These are phyloP conservation scores for Theretra japonica DNA, from an alignment of 2,888 invertebrate species.

Conservation along the genomic window DNA sequence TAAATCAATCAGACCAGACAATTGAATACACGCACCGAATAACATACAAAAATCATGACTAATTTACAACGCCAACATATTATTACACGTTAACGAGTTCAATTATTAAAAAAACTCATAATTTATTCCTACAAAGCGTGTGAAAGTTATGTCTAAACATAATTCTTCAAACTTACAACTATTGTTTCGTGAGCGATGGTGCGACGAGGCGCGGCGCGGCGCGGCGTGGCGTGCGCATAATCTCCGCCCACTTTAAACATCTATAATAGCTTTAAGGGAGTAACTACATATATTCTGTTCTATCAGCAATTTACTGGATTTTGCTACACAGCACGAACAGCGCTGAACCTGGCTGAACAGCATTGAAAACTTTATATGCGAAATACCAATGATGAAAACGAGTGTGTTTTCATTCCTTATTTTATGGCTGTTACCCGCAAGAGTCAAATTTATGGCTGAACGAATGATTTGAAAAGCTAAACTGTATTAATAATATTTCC, in stretches of 20 bases:
- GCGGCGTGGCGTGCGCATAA: conserved; percentile 10
- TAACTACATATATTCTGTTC: no score
- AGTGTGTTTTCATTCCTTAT: no score
- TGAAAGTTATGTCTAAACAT: conserved; percentile 17
- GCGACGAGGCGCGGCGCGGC: background rate
- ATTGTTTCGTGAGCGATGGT: background rate
- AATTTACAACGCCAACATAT: background rate
- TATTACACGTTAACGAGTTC: background rate
- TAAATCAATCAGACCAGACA: background rate
- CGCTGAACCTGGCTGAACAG: no score
- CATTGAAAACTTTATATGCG: no score
- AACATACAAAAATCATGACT: background rate
- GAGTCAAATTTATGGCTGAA: no score
- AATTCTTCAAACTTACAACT: background rate
- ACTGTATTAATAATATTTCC: no score
- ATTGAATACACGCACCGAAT: background rate
- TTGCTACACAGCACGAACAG: no score
- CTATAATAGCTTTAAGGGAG: conserved; percentile 4
- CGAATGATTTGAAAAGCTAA: no score
- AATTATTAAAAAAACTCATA: background rate
- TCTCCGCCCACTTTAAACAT: conserved; percentile 17
- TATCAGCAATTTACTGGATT: no score
- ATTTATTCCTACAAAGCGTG: background rate
- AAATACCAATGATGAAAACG: no score
- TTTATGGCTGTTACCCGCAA: no score